These are phyloP conservation scores for Euura saliciscinereae DNA, from an alignment of 1,140 invertebrate genomes.

Conservation along the genomic window DNA sequence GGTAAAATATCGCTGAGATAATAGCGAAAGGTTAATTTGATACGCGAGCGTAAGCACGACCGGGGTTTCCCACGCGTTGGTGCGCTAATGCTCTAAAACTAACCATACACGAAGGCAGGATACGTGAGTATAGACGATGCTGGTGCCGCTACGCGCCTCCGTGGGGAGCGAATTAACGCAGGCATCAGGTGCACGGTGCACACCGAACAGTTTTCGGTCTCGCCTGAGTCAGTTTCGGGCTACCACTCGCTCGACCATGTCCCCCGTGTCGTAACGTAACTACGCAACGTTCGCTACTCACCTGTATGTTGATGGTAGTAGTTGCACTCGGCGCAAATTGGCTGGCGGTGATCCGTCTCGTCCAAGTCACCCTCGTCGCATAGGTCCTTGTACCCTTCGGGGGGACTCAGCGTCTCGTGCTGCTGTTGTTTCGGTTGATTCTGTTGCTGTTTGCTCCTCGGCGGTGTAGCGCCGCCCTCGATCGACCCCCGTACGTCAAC, in stretches of 20 bases:
- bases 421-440: constrained; percentile 39
- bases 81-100: not conserved
- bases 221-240: too few relatives aligned
- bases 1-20: not conserved
- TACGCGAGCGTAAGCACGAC: not conserved
- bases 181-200: too few relatives aligned
- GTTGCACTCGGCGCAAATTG: constrained; percentile 44
- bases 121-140: too few relatives aligned
- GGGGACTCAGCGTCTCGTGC: constrained; percentile 82
- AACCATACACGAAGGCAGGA: too few relatives aligned
- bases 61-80: not conserved
- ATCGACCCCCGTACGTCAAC: constrained; percentile 65
- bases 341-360: constrained; percentile 31
- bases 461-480: constrained; percentile 44
- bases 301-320: constrained; percentile 46
- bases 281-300: constrained; percentile 27
- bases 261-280: too few relatives aligned
- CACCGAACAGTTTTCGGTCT: too few relatives aligned
- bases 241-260: too few relatives aligned
- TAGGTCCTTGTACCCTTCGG: constrained; percentile 84
- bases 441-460: constrained; percentile 11
- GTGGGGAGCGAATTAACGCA: too few relatives aligned
- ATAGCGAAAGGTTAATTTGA: not conserved
- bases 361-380: constrained; percentile 42
- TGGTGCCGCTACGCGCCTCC: too few relatives aligned